These are phyloP conservation scores for Neosilurus hyrtlii DNA, from an alignment of 2,797 vertebrate genomes.

Conservation along the genomic window DNA sequence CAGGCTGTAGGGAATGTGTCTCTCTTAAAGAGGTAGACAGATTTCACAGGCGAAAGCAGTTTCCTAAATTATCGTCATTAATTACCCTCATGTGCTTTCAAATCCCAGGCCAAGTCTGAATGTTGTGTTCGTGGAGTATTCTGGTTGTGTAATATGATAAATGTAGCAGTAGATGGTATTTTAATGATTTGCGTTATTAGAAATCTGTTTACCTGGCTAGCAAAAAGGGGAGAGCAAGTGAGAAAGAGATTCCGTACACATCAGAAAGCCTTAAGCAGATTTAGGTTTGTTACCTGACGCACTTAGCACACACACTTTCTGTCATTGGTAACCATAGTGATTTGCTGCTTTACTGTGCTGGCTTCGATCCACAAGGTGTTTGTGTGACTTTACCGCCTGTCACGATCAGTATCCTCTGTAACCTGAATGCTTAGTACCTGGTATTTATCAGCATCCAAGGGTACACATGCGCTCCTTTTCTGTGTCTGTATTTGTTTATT, in stretches of 20 bases:
- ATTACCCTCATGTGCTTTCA: neutral
- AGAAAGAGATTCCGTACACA: neutral
- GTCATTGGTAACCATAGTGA: conserved; percentile 68
- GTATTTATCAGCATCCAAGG: neutral
- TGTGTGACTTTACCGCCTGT: conserved; percentile 27
- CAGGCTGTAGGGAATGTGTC: conserved; percentile 12
- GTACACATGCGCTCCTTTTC: neutral
- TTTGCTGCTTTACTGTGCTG: conserved; percentile 50
- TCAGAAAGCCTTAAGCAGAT: conserved; percentile 17
- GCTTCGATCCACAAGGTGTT: conserved; percentile 61
- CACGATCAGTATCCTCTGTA: conserved; percentile 13
- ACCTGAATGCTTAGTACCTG: neutral
- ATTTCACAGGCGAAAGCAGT: conserved; percentile 12
- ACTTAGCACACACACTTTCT: conserved; percentile 48
- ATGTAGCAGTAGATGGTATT: neutral
- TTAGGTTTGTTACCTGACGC: conserved; percentile 31
- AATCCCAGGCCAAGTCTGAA: neutral
- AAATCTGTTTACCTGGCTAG: neutral
- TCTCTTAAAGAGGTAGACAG: conserved; percentile 8
- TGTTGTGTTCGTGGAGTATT: neutral
- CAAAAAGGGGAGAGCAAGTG: neutral
- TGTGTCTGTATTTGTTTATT: neutral
- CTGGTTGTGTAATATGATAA: neutral
- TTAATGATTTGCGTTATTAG: neutral
- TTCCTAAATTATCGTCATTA: neutral